Percentiles rank a stretch among this genome's conserved stretches.
Conservation (phyloP, 1,140 invertebrate species). For the Oreohelix idahoensis region DNA sequence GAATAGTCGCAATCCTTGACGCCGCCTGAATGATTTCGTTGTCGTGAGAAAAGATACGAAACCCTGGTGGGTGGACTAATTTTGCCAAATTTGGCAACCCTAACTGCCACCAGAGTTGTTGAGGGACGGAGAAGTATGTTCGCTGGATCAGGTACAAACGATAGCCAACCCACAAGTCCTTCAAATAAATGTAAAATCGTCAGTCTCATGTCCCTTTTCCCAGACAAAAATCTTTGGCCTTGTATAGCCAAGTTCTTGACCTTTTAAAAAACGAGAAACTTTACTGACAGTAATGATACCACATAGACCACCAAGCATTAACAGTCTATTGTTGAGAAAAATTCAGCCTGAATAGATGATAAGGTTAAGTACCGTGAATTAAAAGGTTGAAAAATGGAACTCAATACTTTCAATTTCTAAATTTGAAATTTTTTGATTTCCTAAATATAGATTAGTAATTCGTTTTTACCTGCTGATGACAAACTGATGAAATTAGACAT, state of each 20-base stretch:
- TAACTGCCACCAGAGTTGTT: neutral
- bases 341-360: too few relatives aligned
- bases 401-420: too few relatives aligned
- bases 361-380: too few relatives aligned
- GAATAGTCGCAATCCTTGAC: neutral
- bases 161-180: neutral
- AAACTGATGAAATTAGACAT: too few relatives aligned
- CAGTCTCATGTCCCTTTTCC: neutral
- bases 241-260: neutral
- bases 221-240: neutral
- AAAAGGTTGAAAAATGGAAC: too few relatives aligned
- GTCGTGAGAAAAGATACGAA: neutral
- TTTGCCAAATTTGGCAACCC: slow-evolving; percentile 35
- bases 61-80: slow-evolving; percentile 19
- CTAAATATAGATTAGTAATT: too few relatives aligned
- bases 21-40: neutral
- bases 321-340: too few relatives aligned
- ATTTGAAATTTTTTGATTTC: too few relatives aligned
- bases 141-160: slow-evolving; percentile 13
- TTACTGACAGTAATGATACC: too few relatives aligned
- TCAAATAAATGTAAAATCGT: neutral
- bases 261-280: too few relatives aligned
- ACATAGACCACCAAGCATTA: too few relatives aligned
- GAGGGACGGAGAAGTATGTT: neutral
- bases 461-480: too few relatives aligned